A percentile compares a stretch with the other conserved stretches of the same genome.
These are phyloP conservation scores for Lordiphosa andalusiaca DNA, from an alignment of 2,888 invertebrate genomes.

Conservation along the genomic window DNA sequence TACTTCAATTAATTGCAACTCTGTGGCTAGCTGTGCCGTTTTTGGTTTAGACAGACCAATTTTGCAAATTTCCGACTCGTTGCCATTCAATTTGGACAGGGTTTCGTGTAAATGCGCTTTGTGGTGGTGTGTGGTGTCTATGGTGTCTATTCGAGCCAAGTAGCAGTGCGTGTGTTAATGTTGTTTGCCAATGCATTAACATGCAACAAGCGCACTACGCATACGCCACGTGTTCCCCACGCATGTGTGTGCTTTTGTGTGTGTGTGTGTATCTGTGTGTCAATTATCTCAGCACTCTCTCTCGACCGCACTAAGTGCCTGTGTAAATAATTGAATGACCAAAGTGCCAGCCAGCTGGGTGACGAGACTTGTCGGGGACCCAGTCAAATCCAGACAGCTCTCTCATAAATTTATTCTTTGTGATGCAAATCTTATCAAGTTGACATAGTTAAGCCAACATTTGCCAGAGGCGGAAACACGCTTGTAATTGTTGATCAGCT, in stretches of 20 bases:
- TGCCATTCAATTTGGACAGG: conserved; percentile 56
- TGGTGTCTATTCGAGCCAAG: conserved; percentile 39
- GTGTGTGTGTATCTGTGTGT: conserved; percentile 11
- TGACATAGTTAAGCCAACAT: conserved; percentile 63
- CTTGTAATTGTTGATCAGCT: conserved; percentile 54
- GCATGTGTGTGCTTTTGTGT: neutral
- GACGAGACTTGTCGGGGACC: conserved; percentile 40
- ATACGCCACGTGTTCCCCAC: conserved; percentile 57
- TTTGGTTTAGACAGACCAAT: conserved; percentile 54
- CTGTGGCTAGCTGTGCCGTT: conserved; percentile 30
- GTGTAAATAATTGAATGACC: conserved; percentile 71
- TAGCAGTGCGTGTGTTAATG: conserved; percentile 41
- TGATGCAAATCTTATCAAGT: conserved; percentile 54
- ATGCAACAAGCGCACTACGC: conserved; percentile 55
- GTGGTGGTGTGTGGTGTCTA: conserved; percentile 30
- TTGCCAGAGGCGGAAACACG: conserved; percentile 61
- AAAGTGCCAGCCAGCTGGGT: conserved; percentile 47
- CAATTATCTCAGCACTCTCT: conserved; percentile 62
- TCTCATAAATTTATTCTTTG: conserved; percentile 26
- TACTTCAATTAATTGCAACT: conserved; percentile 55
- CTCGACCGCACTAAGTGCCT: conserved; percentile 64
- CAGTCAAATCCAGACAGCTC: conserved; percentile 25
- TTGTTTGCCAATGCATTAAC: conserved; percentile 74
- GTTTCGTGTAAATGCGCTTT: conserved; percentile 13
- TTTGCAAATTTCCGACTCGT: conserved; percentile 59